Conservation (phyloP, 2,113 vertebrate genomes). For the Mungos mungo region DNA sequence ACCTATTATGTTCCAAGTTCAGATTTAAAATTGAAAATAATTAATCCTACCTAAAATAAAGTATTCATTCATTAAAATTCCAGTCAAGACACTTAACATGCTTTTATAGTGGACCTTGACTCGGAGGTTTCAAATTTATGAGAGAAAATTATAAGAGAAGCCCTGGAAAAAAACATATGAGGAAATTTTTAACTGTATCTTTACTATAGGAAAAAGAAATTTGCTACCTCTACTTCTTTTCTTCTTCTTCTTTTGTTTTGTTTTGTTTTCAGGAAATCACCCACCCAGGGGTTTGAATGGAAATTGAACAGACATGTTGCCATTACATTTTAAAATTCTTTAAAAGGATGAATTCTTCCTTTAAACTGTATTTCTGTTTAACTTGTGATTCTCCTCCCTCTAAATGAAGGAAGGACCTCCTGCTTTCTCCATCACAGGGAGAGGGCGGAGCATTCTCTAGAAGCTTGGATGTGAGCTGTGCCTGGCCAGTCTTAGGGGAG, state of each 20-base stretch:
- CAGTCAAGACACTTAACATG: background rate
- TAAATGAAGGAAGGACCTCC: background rate
- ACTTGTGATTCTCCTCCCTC: background rate
- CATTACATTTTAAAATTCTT: background rate
- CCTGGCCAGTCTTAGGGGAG: conserved; percentile 32
- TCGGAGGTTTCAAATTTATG: background rate
- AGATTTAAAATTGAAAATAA: conserved; percentile 6
- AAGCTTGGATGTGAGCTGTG: background rate
- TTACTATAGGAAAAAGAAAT: background rate
- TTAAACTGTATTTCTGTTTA: background rate
- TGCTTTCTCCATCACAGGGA: background rate
- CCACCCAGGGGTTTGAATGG: background rate
- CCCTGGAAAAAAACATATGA: background rate
- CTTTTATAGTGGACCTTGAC: background rate
- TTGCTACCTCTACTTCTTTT: background rate
- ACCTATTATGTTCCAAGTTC: background rate
- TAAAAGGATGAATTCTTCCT: background rate
- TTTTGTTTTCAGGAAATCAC: background rate
- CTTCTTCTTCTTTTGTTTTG: background rate
- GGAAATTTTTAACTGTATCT: background rate
- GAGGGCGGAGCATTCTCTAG: conserved; percentile 43
- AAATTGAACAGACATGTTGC: background rate
- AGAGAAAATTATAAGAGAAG: background rate
- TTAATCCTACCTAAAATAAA: conserved; percentile 16
- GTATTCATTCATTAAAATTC: background rate